Evolutionary conservation across 1,140 invertebrate genomes (phyloP).

Genomic region (Euglossa dilemma): DNA sequence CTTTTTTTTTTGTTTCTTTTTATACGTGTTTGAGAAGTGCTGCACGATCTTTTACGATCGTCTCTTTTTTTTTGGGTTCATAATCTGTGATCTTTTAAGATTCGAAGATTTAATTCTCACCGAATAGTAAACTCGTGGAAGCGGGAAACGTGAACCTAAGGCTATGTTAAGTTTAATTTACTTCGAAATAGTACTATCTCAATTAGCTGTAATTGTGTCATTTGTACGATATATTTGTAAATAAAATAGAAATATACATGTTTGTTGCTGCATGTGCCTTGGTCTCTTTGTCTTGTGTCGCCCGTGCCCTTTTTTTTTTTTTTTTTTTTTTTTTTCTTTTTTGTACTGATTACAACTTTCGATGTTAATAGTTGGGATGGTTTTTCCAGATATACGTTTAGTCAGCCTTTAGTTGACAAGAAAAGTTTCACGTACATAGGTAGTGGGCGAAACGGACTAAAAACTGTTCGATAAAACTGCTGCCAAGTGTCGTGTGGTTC

Average conservation of each 20-base stretch:
- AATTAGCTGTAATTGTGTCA: conserved; percentile 61
- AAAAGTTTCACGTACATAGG: conserved; percentile 62
- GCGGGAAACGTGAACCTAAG: conserved; percentile 14
- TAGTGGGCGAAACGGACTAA: conserved; percentile 71
- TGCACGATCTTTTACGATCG: neutral
- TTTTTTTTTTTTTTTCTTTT: conserved; percentile 51
- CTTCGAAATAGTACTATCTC: conserved; percentile 47
- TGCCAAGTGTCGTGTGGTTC: conserved; percentile 71
- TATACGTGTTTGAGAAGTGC: neutral
- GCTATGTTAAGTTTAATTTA: conserved; percentile 63
- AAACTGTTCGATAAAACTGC: conserved; percentile 78
- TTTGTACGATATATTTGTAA: conserved; percentile 75
- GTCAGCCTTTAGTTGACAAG: conserved; percentile 70
- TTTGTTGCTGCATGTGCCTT: conserved; percentile 80
- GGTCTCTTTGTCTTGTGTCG: conserved; percentile 74
- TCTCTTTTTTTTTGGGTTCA: neutral
- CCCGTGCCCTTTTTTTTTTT: conserved; percentile 62
- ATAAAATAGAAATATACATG: conserved; percentile 74
- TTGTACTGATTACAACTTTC: conserved; percentile 54
- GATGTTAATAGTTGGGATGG: conserved; percentile 80
- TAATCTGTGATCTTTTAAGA: conserved; percentile 23
- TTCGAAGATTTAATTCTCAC: conserved; percentile 13
- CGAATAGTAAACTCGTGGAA: conserved; percentile 17
- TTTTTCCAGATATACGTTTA: conserved; percentile 83
- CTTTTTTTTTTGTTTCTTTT: neutral